Base-by-base conservation (phyloP, 2,113 vertebrate species). In the Girardinichthys multiradiatus region DNA sequence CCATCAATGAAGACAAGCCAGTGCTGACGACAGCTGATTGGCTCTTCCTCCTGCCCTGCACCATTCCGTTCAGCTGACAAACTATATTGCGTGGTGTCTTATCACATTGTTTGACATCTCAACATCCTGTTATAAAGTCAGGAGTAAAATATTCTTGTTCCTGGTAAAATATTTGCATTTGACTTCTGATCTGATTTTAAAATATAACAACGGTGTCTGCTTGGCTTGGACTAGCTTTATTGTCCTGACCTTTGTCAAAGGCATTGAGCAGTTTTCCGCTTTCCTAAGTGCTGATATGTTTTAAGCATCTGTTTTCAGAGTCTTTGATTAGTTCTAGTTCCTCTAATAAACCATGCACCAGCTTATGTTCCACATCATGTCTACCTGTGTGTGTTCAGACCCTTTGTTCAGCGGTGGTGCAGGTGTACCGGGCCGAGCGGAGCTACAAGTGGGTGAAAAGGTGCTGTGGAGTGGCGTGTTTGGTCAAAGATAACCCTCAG, bases 401-500 rank as follows among this genome's bases (percentile, higher is more conserved):
- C 0, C 93, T 99, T 94, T 96, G 94, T 74, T 98, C 98, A 13
- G 96, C 97, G 17, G 97, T 99, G 87, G 96, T 99, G 76, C 98
- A 99, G 86, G 95, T 99, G 42, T 99, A 96, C 27, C 91, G 88
- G 57, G 94, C 97, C 9, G 98, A 99, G 79, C 94, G 96, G 59
- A 95, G 95, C 87, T 94, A 91, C 64, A 79, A 94, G 86, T 99
- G 98, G 98, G 93, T 94, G 51, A 99, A 99, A 93, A 96, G 95
- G 26, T 97, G 97, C 92, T 99, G 98, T 73, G 98, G 98, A 13
- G 97, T 99, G 81, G 96, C 95, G 83, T 99, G 98, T 85, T 92
- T 99, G 84, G 96, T 99, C 85, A 99, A 99, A 91, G 98, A 99
- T 95, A 99, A 99, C 95, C 97, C 97, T 0, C 96, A 96, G 91